Evolutionary conservation across 30 jellyfish, hydroid and myxozoan species (phyloP).

Genomic region (Mastigias papua): DNA sequence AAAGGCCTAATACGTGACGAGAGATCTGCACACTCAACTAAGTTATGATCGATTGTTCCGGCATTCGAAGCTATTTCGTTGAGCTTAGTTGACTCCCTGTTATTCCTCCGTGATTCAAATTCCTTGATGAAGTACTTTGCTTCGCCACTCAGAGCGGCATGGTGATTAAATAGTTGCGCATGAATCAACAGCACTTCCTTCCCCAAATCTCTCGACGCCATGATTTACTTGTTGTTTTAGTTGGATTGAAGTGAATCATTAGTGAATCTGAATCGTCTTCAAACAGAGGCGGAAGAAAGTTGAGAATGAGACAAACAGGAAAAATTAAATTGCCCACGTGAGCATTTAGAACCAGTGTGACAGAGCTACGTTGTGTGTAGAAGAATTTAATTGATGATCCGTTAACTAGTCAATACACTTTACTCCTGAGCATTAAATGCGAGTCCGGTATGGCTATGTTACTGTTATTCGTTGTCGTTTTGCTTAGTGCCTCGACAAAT

Average conservation of each 20-base stretch:
- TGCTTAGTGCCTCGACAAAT: neutral
- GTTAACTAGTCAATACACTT: too few species aligned
- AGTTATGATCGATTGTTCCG: slow-evolving; percentile 33
- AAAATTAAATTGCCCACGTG: slow-evolving; percentile 26
- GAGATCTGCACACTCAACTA: slow-evolving; percentile 62
- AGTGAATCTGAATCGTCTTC: neutral
- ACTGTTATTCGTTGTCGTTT: neutral
- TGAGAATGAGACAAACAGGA: slow-evolving; percentile 45
- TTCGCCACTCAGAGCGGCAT: slow-evolving; percentile 69
- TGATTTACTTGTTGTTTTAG: neutral
- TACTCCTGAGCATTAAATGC: too few species aligned
- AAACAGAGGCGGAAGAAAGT: neutral
- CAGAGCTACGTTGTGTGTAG: neutral
- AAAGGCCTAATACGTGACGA: slow-evolving; percentile 33
- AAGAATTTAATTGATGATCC: neutral
- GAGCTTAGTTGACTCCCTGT: slow-evolving; percentile 59
- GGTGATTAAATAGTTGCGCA: slow-evolving; percentile 71
- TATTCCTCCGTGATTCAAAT: slow-evolving; percentile 69
- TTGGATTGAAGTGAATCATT: too few species aligned
- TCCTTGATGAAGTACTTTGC: slow-evolving; percentile 46
- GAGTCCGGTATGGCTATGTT: neutral
- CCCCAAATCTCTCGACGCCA: slow-evolving; percentile 77
- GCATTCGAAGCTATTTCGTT: slow-evolving; percentile 50
- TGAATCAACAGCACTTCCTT: slow-evolving; percentile 64
- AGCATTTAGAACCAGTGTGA: neutral